Percentiles rank a stretch among this genome's conserved stretches.
Conservation (phyloP, 2,113 vertebrate genomes). For the Anthoscopus minutus region DNA sequence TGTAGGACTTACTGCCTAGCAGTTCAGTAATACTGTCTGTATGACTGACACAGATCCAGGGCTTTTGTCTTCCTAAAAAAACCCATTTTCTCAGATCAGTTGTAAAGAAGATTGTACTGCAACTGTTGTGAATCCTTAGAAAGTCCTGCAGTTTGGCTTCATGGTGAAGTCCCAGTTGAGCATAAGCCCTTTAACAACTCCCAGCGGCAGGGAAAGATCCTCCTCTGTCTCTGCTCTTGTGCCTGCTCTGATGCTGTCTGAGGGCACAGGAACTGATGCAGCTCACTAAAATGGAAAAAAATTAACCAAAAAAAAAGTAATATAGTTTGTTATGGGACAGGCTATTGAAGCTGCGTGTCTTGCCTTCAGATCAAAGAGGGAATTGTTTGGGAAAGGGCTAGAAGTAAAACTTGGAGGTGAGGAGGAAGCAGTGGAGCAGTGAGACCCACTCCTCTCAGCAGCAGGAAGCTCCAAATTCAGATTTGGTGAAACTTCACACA, state of each 20-base stretch:
- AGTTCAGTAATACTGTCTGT: neutral
- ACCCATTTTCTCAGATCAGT: neutral
- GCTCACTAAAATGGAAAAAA: neutral
- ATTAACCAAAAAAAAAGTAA: neutral
- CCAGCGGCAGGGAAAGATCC: neutral
- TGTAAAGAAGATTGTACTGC: neutral
- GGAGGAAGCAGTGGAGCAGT: neutral
- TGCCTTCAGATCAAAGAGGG: neutral
- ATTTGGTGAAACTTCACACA: neutral
- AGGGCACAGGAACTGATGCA: neutral
- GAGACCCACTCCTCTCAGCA: neutral
- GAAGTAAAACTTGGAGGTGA: neutral
- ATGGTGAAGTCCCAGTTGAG: neutral
- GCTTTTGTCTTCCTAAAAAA: neutral
- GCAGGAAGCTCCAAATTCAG: neutral
- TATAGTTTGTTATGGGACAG: fast-evolving
- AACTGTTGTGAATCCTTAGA: neutral
- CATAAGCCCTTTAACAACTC: neutral
- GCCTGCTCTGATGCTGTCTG: neutral
- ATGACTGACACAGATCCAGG: neutral
- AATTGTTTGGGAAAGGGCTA: neutral
- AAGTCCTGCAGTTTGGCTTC: neutral
- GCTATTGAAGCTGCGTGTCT: neutral
- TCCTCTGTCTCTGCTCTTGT: neutral
- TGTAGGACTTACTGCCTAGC: neutral